These are phyloP conservation scores for Cecropterus lyciades DNA, from an alignment of 1,140 invertebrate genomes.

Conservation along the genomic window DNA sequence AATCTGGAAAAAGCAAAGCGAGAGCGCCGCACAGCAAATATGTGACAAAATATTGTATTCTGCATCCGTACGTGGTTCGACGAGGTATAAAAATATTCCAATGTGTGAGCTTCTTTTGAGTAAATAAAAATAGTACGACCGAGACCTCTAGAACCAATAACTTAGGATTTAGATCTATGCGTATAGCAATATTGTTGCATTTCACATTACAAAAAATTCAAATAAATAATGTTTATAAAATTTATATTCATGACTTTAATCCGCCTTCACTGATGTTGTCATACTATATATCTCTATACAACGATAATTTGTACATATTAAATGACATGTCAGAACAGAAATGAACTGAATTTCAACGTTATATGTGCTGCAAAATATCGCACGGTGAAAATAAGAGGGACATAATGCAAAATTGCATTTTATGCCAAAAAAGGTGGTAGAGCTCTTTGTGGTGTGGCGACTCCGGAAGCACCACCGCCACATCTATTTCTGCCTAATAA, in stretches of 20 bases:
- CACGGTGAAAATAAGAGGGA: too few species aligned
- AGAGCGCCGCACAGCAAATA: not conserved
- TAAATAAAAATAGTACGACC: not conserved
- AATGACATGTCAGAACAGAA: too few species aligned
- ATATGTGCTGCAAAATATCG: too few species aligned
- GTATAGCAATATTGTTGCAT: not conserved
- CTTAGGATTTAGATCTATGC: not conserved
- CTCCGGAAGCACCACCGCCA: too few species aligned
- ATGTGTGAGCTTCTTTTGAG: not conserved
- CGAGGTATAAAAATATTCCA: conserved; percentile 1
- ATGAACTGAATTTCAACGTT: too few species aligned
- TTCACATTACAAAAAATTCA: not conserved
- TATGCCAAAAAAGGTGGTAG: too few species aligned
- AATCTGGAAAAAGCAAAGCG: not conserved
- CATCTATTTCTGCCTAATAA: too few species aligned
- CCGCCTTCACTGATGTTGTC: not conserved
- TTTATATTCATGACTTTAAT: not conserved
- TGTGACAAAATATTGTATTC: not conserved
- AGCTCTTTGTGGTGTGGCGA: too few species aligned
- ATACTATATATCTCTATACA: too few species aligned
- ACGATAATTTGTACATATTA: too few species aligned
- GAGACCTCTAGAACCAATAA: not conserved
- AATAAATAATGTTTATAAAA: not conserved
- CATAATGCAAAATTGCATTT: too few species aligned
- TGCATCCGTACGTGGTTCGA: not conserved